phyloP scores from a whole-genome alignment of 1,140 invertebrate species.

The Eriocheir sinensis region DNA sequence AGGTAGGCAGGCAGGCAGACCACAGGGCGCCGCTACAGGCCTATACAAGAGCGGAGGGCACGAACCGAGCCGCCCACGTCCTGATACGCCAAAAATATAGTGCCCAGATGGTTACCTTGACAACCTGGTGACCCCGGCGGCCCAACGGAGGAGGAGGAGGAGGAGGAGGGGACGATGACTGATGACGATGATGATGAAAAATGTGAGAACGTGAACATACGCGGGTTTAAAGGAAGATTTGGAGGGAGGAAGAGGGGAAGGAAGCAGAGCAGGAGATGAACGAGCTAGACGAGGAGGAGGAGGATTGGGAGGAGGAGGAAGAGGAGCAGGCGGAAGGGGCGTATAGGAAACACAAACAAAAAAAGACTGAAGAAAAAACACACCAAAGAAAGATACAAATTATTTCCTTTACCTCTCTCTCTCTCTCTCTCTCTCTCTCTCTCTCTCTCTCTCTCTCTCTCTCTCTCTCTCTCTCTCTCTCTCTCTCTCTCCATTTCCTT shows the following conservation, averaged over 20 bases:
- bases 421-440: too few relatives aligned
- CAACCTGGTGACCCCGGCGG: background rate
- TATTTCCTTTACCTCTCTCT: too few relatives aligned
- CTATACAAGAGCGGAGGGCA: background rate
- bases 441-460: too few relatives aligned
- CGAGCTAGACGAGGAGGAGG: too few relatives aligned
- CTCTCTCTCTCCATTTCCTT: background rate
- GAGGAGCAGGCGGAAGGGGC: background rate
- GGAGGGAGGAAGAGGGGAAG: too few relatives aligned
- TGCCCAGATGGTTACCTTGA: background rate
- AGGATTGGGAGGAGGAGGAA: background rate
- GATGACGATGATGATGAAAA: background rate
- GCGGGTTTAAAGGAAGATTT: too few relatives aligned
- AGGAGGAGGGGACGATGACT: background rate
- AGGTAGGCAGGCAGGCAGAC: too few relatives aligned
- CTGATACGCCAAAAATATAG: background rate
- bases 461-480: too few relatives aligned
- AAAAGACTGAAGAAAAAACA: background rate
- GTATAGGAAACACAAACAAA: too few relatives aligned
- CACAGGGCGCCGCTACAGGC: background rate
- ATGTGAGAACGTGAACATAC: too few relatives aligned
- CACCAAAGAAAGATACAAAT: too few relatives aligned
- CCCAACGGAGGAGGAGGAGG: background rate
- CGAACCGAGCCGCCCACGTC: background rate
- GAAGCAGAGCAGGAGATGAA: too few relatives aligned